Conservation (phyloP, 2,797 vertebrate species). For the Centropyge bicolor region DNA sequence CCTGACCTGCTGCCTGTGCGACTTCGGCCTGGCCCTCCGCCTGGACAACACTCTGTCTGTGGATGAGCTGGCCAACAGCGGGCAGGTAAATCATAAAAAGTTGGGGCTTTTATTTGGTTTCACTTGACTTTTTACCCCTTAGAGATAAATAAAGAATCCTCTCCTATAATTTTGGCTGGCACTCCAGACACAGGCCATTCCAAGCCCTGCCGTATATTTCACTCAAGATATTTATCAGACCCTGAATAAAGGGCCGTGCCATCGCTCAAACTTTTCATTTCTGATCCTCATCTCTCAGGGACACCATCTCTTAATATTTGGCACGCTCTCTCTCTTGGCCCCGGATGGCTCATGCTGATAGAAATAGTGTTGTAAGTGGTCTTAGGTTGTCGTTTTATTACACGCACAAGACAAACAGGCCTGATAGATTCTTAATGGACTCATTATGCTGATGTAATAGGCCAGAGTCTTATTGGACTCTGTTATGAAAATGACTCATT, state of each 20-base stretch:
- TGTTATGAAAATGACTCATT: conserved; percentile 69
- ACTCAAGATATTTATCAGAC: conserved; percentile 41
- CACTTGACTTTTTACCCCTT: conserved; percentile 10
- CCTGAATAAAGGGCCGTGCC: neutral
- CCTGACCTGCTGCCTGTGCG: conserved; percentile 95
- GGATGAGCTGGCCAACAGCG: conserved; percentile 97
- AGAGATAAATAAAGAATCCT: neutral
- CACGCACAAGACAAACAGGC: conserved; percentile 55
- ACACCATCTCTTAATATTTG: conserved; percentile 43
- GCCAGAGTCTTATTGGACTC: conserved; percentile 50
- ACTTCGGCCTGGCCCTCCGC: conserved; percentile 95
- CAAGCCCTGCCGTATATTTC: conserved; percentile 17
- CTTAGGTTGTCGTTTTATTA: conserved; percentile 52
- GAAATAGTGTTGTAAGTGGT: conserved; percentile 41
- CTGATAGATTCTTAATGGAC: conserved; percentile 71
- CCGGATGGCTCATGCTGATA: conserved; percentile 37
- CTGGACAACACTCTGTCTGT: conserved; percentile 93
- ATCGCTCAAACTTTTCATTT: conserved; percentile 46
- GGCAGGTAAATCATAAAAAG: conserved; percentile 87
- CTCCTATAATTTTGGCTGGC: conserved; percentile 7
- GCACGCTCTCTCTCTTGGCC: conserved; percentile 27
- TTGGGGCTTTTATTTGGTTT: conserved; percentile 11
- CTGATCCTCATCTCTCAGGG: conserved; percentile 31
- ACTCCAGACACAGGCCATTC: conserved; percentile 3
- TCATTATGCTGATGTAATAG: conserved; percentile 63